phyloP scores from a whole-genome alignment of 2,797 vertebrate species.

The Threskiornis aethiopicus region DNA sequence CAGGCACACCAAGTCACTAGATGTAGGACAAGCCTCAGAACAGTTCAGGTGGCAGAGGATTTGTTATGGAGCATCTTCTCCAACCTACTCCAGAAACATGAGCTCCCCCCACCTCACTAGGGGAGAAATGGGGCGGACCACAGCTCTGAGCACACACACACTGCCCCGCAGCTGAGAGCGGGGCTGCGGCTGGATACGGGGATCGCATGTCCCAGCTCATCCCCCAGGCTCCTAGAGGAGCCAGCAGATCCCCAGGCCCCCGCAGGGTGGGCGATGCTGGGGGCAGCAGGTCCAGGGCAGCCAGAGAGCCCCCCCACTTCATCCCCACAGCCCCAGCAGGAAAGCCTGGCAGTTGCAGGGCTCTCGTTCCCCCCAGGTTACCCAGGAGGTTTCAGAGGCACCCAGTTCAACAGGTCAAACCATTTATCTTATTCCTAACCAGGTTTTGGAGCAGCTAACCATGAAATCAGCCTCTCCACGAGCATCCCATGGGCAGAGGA shows the following conservation, averaged over 20 bases:
- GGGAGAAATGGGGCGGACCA: neutral
- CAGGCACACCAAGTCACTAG: neutral
- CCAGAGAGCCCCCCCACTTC: neutral
- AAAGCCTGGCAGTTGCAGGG: neutral
- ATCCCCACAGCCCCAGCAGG: neutral
- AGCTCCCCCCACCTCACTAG: rapidly evolving
- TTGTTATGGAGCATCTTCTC: neutral
- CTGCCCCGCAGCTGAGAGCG: rapidly evolving
- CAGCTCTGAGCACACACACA: neutral
- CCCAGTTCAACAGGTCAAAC: neutral
- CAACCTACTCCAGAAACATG: neutral
- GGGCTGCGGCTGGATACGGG: neutral
- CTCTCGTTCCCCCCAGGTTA: neutral
- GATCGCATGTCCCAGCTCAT: neutral
- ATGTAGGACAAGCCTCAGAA: neutral
- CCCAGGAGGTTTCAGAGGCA: neutral
- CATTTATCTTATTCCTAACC: neutral
- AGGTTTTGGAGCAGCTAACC: neutral
- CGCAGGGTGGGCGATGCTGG: neutral
- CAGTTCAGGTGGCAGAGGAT: neutral
- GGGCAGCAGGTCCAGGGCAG: neutral
- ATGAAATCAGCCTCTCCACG: neutral
- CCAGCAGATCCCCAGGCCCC: neutral
- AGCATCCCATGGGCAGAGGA: neutral
- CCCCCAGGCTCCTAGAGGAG: neutral